Base-by-base conservation (phyloP, 2,113 vertebrate genomes). In the Genyomyrus donnyi region DNA sequence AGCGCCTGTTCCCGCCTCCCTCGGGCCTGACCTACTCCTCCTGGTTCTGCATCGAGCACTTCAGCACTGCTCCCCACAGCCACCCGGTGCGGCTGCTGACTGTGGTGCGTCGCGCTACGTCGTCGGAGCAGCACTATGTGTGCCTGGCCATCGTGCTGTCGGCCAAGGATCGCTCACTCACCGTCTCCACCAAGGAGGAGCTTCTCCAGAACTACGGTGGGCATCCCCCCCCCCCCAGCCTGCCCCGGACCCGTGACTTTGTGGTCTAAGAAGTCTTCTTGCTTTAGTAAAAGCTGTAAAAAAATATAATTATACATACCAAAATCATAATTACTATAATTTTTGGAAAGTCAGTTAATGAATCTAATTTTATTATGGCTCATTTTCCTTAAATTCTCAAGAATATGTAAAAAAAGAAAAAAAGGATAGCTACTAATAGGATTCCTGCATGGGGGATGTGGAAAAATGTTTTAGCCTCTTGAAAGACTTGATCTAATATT, bases 21-120 rank as follows among this genome's bases (percentile, higher is more conserved):
- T 99, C 98, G 9, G 98, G 98, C 87, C 95, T 99, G 89, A 99
- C 96, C 92, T 99, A 97, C 94, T 98, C 98, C 24, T 97, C 96
- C 84, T 99, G 98, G 98, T 99, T 99, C 95, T 99, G 98, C 0
- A 97, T 99, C 86, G 98, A 99, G 93, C 98, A 95, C 35, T 99
- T 99, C 92, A 98, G 97, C 89, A 86, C 93, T 0, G 90, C 96
- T 35, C 96, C 97, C 1, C 96, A 97, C 90, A 96, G 95, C 91
- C 98, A 99, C 91, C 97, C 98, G 0, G 97, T 99, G 91, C 96
- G 98, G 0, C 96, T 99, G 53, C 96, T 99, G 52, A 99, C 98
- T 0, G 58, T 99, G 0, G 98, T 99, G 35, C 96, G 98, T 0
- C 94, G 98, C 27, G 98, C 98, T 1, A 97, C 95, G 83, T 97